Evolutionary conservation across 2,797 vertebrate species (phyloP), one percentile per base, ranked within the genome.

Genomic region (Schizopygopsis pylzovi): DNA sequence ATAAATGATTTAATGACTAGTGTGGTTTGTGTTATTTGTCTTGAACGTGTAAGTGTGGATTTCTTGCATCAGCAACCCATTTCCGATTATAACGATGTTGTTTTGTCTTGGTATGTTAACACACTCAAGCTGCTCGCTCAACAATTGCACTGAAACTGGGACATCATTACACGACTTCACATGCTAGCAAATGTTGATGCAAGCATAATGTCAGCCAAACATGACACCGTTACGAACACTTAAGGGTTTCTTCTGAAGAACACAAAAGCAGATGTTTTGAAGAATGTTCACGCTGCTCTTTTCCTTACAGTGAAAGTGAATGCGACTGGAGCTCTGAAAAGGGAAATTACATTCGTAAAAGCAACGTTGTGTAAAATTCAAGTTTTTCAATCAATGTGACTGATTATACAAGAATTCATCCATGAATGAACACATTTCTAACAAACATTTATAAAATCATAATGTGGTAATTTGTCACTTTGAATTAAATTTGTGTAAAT

Each of bases 1-100:
- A 85, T 87, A 87, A 87, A 82, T 9, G 52, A 81, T 85, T 83
- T 61, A 79, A 85, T 78, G 63, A 77, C 67, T 68, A 39, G 18
- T 25, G 13, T n/a, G 28, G 2, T 41, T 73, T 79, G 33, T 56
- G 49, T 71, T 72, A 3, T 45, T 70, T 73, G 61, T 33, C 28
- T 80, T 65, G 4, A 18, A 22, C 13, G 25, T 28, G 1, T 49
- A 11, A 70, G 37, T 41, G 8, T 79, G 37, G n/a, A 47, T 67
- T 22, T 20, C 52, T n/a, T n/a, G 15, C 6, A 22, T 41, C 25
- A 39, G 65, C 47, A 70, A 16, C 45, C 1, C 43, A 5, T 49
- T 68, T 70, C 18, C 28, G 15, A 47, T 47, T 15, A n/a, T 6
- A 70, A 25, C 20, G 0, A 33, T 68, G 2, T 11, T 11, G 18